Evolutionary conservation across 2,797 vertebrate species (phyloP), one percentile per base, ranked within the genome.

Genomic region (Myripristis murdjan): DNA sequence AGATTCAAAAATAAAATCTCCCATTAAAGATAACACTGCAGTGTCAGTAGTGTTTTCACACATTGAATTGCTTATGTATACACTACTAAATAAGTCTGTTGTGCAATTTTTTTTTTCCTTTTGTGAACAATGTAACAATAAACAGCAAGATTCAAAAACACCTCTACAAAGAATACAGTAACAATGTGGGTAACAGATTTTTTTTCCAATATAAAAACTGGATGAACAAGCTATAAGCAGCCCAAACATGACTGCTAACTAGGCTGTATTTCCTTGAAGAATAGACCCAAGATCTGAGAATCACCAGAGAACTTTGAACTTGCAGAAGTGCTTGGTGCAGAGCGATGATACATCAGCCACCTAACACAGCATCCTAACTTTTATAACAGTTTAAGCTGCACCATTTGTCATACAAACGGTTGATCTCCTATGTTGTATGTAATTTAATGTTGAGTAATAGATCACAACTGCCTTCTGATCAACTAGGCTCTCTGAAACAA

Each of bases 381-480:
- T n/a, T n/a, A n/a, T n/a, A n/a, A n/a, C n/a, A n/a, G n/a, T n/a
- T n/a, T 53, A 23, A 24, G 58, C 20, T 39, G 8, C n/a, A 9
- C 41, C 2, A n/a, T 55, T 22, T 9, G 44, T 9, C 22, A 55
- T 60, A 31, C 39, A 54, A 53, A 22, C 11, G 12, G 33, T 53
- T 64, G 39, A 48, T 14, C 62, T n/a, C 41, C 41, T 2, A 31
- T 63, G 28, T 58, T 10, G 11, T 35, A 35, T 35, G 33, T 66
- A 54, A 77, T 70, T 54, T 46, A 63, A 70, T 52, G 59, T 20
- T 44, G 31, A 35, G 53, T 39, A 52, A 55, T 14, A 55, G 11
- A 47, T n/a, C 5, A 54, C 26, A 26, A 3, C 49, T 53, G 33
- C 58, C 62, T 41, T 64, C 15, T 20, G 43, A 62, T 41, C 52